Percentiles rank a stretch among this genome's conserved stretches.
Conservation (phyloP, 2,113 vertebrate species). For the Osmerus mordax region DNA sequence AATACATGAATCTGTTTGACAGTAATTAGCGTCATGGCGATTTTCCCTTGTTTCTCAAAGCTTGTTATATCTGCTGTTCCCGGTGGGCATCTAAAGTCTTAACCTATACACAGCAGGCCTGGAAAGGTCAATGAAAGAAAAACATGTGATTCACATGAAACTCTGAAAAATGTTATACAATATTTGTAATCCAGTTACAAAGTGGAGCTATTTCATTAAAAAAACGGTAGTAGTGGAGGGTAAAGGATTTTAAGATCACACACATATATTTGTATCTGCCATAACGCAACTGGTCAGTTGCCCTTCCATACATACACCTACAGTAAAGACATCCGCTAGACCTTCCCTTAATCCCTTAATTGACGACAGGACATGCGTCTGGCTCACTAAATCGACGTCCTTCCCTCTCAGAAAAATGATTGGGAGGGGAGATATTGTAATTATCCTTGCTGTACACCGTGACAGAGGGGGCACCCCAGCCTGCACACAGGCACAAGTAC, state of each 20-base stretch:
- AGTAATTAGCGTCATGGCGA: background rate
- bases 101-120: background rate
- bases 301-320: background rate
- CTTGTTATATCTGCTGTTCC: background rate
- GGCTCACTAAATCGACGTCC: background rate
- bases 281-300: background rate
- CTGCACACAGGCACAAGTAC: background rate
- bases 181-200: background rate
- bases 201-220: no score
- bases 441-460: constrained; percentile 15
- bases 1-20: background rate
- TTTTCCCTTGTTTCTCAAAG: background rate
- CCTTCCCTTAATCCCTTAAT: background rate
- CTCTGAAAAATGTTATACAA: background rate
- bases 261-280: no score
- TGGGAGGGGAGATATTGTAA: background rate
- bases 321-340: constrained; percentile 1
- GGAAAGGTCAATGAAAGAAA: constrained; percentile 13
- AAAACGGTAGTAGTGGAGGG: no score
- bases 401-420: background rate
- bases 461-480: background rate
- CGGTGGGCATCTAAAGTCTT: background rate
- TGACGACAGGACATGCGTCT: constrained; percentile 3
- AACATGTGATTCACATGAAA: background rate
- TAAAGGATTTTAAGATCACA: no score